Percentiles rank a stretch among this genome's conserved stretches.
phyloP scores from a whole-genome alignment of 2,888 invertebrate species.

The Encarsia formosa region DNA sequence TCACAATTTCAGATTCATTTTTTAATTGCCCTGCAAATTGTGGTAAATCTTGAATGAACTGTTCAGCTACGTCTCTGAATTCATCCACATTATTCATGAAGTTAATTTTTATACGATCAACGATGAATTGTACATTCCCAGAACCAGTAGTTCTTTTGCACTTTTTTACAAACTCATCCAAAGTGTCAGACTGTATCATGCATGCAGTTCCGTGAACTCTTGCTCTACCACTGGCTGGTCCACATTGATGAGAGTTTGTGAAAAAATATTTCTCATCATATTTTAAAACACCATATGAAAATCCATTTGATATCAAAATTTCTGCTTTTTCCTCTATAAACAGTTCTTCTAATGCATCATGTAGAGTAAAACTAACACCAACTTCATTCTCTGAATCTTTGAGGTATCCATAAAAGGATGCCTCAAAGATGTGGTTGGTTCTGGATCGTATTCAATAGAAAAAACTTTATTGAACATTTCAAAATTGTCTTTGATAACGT shows the following conservation, averaged over 20 bases:
- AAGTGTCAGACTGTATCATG: background rate
- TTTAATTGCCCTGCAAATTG: too few relatives aligned
- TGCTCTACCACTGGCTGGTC: too few relatives aligned
- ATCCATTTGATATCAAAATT: too few relatives aligned
- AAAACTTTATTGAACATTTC: background rate
- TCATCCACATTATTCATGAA: background rate
- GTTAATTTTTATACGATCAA: too few relatives aligned
- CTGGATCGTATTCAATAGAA: background rate
- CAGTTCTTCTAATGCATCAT: background rate
- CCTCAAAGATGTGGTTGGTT: too few relatives aligned
- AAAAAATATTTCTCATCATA: background rate
- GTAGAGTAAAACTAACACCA: too few relatives aligned
- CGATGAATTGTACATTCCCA: too few relatives aligned
- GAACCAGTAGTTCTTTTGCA: too few relatives aligned
- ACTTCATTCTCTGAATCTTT: too few relatives aligned
- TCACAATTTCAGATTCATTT: slow-evolving; percentile 21
- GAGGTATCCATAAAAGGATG: background rate
- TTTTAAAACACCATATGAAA: background rate
- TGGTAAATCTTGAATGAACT: too few relatives aligned
- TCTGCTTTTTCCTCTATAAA: background rate
- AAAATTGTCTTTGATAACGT: background rate
- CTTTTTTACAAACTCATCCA: background rate
- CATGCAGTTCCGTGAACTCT: background rate
- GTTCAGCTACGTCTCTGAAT: too few relatives aligned
- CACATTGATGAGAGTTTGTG: too few relatives aligned